Base-by-base conservation (phyloP, 2,797 vertebrate species). In the Sparidentex hasta region DNA sequence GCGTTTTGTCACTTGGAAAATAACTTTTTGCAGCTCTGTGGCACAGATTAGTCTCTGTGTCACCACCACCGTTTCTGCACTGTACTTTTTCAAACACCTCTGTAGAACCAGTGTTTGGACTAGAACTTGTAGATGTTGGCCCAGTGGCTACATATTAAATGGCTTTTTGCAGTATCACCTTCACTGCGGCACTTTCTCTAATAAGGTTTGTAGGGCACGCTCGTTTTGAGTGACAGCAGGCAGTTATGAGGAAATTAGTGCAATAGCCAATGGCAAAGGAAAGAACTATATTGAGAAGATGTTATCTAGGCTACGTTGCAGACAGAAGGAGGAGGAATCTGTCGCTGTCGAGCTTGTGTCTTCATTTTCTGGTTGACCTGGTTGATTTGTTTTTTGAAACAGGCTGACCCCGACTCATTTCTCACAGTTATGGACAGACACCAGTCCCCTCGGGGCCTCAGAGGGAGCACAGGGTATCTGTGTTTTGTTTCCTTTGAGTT, bases 181-280 rank as follows among this genome's bases (percentile, higher is more conserved):
- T 74, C 65, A 66, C 57, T 50, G 64, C 62, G 67, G 43, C 25
- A 69, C 13, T 23, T 43, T 71, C 48, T 74, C 64, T 87, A 91
- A 89, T 72, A 76, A 88, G 86, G 89, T 91, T 90, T 93, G 71
- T 90, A 79, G 87, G 88, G 66, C 88, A 80, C 41, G 47, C 27
- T 56, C 46, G 52, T 41, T 86, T 74, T 90, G 90, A 93, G 81
- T 88, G 89, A 90, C 90, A 91, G 87, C 73, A 78, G 78, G 81
- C 85, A 70, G 63, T 88, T 82, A 71, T 79, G 54, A 83, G 57
- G 54, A 88, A 92, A 90, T 88, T 84, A 88, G 87, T 85, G 62
- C 82, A 90, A 83, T 82, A 82, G 90, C 90, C 88, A 85, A 58
- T 84, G 88, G 88, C 87, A 82, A 89, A 67, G 25, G 63, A 83